Percentiles rank a stretch among this genome's conserved stretches.
phyloP scores from a whole-genome alignment of 2,113 vertebrate species.

The Pelusios castaneus region DNA sequence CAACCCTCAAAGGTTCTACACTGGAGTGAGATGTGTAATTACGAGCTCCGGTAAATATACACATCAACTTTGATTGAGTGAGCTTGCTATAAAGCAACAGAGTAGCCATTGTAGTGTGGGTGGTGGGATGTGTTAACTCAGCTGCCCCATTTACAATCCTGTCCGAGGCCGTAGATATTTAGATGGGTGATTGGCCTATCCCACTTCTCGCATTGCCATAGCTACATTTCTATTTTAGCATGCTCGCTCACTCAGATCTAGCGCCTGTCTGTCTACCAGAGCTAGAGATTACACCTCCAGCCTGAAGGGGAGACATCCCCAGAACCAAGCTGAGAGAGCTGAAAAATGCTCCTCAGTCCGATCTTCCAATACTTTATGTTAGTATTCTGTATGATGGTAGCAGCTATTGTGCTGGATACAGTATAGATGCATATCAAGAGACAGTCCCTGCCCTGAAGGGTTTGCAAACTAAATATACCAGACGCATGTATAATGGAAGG shows the following conservation, averaged over 20 bases:
- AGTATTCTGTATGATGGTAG: neutral
- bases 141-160: neutral
- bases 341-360: accelerated
- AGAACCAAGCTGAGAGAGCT: no score
- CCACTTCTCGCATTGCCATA: no score
- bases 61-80: neutral
- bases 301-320: no score
- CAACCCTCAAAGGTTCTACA: no score
- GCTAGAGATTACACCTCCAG: no score
- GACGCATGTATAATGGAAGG: neutral
- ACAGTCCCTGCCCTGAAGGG: neutral
- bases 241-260: no score
- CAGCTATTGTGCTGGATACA: neutral
- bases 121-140: neutral
- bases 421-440: neutral
- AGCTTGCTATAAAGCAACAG: neutral
- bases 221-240: no score
- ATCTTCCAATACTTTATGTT: neutral
- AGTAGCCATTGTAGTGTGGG: neutral
- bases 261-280: no score
- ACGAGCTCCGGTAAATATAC: no score
- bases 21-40: no score
- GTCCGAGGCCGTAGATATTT: neutral
- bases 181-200: no score
- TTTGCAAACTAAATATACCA: neutral